phyloP scores from a whole-genome alignment of 2,113 vertebrate genomes.

The Acanthisitta chloris region DNA sequence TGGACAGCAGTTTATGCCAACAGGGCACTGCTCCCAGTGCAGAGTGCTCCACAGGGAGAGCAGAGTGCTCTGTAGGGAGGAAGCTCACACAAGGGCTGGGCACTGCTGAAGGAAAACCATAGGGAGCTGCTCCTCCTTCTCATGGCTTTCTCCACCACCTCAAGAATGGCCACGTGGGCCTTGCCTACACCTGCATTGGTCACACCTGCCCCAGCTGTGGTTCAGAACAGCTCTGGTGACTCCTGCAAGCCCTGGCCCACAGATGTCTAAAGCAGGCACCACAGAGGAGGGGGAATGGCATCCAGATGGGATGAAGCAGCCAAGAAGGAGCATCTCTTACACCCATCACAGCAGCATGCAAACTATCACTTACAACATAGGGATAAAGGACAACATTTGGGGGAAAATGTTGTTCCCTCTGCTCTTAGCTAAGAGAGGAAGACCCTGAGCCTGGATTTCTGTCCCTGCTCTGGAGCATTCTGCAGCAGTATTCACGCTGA shows the following conservation, averaged over 20 bases:
- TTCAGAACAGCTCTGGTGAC: not conserved
- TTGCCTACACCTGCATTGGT: not conserved
- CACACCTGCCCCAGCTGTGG: not conserved
- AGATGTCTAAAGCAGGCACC: accelerated
- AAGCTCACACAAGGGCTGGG: not conserved
- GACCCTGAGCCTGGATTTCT: not conserved
- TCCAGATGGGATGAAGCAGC: not conserved
- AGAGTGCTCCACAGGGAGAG: not conserved
- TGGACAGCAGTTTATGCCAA: not conserved
- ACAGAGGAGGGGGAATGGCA: accelerated
- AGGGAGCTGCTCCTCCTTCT: not conserved
- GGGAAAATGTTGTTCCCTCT: not conserved
- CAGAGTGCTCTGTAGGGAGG: not conserved
- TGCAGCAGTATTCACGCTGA: not conserved
- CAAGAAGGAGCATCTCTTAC: not conserved
- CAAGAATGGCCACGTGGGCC: not conserved
- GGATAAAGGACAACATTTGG: not conserved
- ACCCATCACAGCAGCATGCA: accelerated
- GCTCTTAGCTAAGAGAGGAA: not conserved
- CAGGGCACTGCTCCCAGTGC: too few species aligned
- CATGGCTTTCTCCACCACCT: accelerated
- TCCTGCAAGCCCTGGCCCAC: not conserved
- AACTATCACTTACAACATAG: accelerated
- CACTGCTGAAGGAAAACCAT: not conserved
- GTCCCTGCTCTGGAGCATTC: not conserved